Percentiles rank a stretch among this genome's conserved stretches.
phyloP scores from a whole-genome alignment of 2,797 vertebrate genomes.

The Micropoecilia bifurca region DNA sequence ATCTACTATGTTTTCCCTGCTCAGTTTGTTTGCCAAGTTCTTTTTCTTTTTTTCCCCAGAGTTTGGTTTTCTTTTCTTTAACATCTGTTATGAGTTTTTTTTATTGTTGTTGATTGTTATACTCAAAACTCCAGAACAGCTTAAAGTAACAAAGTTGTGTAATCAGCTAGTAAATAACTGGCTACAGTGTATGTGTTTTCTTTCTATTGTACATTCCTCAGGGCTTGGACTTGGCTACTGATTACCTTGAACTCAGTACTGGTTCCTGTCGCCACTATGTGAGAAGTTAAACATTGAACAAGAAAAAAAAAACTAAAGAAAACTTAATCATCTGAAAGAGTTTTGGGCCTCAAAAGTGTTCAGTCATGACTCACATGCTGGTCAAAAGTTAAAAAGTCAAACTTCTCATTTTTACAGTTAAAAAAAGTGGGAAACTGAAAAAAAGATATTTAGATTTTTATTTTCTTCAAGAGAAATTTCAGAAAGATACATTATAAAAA shows the following conservation, averaged over 20 bases:
- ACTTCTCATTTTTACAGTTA: neutral
- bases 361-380: neutral
- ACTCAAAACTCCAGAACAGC: neutral
- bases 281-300: slow-evolving; percentile 13
- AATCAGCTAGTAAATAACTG: slow-evolving; percentile 51
- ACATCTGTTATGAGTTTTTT: neutral
- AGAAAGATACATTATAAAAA: slow-evolving; percentile 21
- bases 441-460: neutral
- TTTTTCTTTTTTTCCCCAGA: neutral
- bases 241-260: slow-evolving; percentile 34
- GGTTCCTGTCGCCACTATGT: slow-evolving; percentile 13
- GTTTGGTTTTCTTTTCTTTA: neutral
- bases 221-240: slow-evolving; percentile 39
- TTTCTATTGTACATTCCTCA: neutral
- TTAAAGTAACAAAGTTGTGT: neutral
- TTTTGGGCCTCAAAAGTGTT: neutral
- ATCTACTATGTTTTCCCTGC: neutral
- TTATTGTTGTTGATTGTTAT: neutral
- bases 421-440: neutral
- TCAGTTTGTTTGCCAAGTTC: neutral
- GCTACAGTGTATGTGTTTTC: slow-evolving; percentile 22
- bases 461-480: slow-evolving; percentile 3
- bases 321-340: slow-evolving; percentile 15
- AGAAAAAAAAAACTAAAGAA: neutral
- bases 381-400: neutral